A percentile compares a stretch with the other conserved stretches of the same genome.
Conservation (phyloP, 2,888 invertebrate genomes). For the Hanleya hanleyi region DNA sequence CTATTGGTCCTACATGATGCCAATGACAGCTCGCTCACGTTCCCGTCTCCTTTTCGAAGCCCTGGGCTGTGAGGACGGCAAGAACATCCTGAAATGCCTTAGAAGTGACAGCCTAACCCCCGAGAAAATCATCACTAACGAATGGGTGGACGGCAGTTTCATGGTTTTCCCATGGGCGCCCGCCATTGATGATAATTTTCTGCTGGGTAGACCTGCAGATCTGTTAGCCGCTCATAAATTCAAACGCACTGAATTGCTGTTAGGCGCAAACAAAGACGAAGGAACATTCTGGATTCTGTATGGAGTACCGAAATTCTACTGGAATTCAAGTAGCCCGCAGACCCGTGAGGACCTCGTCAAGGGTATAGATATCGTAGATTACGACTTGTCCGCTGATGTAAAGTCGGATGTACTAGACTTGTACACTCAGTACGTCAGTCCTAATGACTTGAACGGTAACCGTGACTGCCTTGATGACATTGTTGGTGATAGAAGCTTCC, state of each 20-base stretch:
- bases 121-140: slow-evolving; percentile 31
- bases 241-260: slow-evolving; percentile 90
- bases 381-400: slow-evolving; percentile 77
- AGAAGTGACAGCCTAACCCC: slow-evolving; percentile 15
- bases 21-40: slow-evolving; percentile 84
- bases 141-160: slow-evolving; percentile 75
- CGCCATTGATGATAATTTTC: slow-evolving; percentile 91
- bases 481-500: slow-evolving; percentile 95
- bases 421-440: slow-evolving; percentile 84
- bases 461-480: slow-evolving; percentile 90
- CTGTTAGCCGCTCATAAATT: slow-evolving; percentile 81
- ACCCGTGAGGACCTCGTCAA: slow-evolving; percentile 24
- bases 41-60: slow-evolving; percentile 75
- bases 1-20: slow-evolving; percentile 91
- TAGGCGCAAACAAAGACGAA: slow-evolving; percentile 94
- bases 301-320: slow-evolving; percentile 80
- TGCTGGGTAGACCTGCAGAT: slow-evolving; percentile 83
- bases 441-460: slow-evolving; percentile 79
- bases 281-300: slow-evolving; percentile 95
- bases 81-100: slow-evolving; percentile 38
- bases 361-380: slow-evolving; percentile 32
- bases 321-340: slow-evolving; percentile 32
- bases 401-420: slow-evolving; percentile 86
- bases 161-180: slow-evolving; percentile 92
- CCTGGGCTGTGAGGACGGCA: slow-evolving; percentile 39